Conservation (phyloP, 2,113 vertebrate species). For the Cricetomys ansorgei region DNA sequence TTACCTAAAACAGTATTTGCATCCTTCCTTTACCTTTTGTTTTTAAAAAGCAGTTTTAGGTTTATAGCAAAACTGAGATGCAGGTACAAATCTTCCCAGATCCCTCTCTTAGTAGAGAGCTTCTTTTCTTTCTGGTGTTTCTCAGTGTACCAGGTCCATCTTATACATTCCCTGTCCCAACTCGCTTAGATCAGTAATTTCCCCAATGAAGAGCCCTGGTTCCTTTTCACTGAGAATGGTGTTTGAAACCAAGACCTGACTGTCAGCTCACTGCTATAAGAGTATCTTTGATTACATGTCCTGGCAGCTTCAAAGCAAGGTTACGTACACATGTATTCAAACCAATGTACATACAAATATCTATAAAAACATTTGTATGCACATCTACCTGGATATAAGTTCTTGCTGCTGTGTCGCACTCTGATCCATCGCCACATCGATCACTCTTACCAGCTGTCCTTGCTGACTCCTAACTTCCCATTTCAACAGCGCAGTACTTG, state of each 20-base stretch:
- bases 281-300: background rate
- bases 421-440: background rate
- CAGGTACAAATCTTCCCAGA: background rate
- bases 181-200: background rate
- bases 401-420: background rate
- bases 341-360: background rate
- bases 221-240: background rate
- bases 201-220: background rate
- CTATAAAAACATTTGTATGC: background rate
- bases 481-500: background rate
- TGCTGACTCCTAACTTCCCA: background rate
- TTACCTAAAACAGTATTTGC: background rate
- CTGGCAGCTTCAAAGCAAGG: background rate
- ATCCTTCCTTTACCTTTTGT: background rate
- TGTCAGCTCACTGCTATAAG: background rate
- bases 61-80: background rate
- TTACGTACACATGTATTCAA: background rate
- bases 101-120: background rate
- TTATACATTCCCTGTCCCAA: background rate
- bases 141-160: background rate
- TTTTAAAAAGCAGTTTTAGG: conserved; percentile 31
- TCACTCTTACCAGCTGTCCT: background rate
- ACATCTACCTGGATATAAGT: background rate
- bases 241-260: background rate
- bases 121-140: background rate